These are phyloP conservation scores for Butastur rufipennis DNA, from an alignment of 2,113 vertebrate genomes.

Conservation along the genomic window DNA sequence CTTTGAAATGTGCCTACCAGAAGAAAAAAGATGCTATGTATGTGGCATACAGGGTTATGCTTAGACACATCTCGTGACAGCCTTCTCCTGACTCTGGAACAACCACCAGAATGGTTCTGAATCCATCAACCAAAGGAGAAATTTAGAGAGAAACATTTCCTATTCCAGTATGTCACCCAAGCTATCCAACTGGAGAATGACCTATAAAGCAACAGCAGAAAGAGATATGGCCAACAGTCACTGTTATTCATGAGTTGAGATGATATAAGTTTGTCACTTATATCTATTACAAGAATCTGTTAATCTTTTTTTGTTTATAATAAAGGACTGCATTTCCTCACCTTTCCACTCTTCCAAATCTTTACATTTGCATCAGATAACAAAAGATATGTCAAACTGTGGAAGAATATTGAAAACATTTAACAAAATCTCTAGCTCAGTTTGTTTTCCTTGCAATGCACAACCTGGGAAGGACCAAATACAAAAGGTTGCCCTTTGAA, in stretches of 20 bases:
- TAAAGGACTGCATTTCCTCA: not conserved
- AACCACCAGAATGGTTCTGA: not conserved
- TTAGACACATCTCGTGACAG: not conserved
- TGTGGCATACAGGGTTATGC: not conserved
- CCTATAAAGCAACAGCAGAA: not conserved
- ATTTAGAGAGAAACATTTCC: not conserved
- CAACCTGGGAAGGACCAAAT: not conserved
- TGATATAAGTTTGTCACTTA: not conserved
- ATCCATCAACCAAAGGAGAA: not conserved
- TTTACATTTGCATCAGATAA: not conserved
- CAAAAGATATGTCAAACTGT: not conserved
- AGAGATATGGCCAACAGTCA: not conserved
- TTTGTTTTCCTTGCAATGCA: not conserved
- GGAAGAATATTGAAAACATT: not conserved
- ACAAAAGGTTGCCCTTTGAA: not conserved
- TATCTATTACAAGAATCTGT: not conserved
- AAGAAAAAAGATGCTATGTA: not conserved
- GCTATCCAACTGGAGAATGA: not conserved
- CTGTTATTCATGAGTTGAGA: not conserved
- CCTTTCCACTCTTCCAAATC: not conserved
- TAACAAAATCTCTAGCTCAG: not conserved
- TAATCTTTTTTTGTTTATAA: not conserved
- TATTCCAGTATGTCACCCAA: not conserved
- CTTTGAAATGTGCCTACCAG: not conserved
- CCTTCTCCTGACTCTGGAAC: not conserved